Base-by-base conservation (phyloP, 2,888 invertebrate genomes). In the Acanthosoma haemorrhoidale region DNA sequence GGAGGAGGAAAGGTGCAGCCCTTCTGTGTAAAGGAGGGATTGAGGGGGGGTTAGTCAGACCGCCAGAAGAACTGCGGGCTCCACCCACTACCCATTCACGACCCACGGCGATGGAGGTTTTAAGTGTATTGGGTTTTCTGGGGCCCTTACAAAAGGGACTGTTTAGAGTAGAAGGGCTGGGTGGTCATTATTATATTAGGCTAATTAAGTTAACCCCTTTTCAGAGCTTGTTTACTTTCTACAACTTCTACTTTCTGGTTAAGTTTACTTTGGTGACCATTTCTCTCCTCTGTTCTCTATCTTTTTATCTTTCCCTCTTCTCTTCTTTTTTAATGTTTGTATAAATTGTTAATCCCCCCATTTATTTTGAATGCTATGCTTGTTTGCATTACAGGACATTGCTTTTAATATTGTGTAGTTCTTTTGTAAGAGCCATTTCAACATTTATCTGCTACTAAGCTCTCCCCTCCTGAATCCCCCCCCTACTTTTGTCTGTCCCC, bases 141-240 rank as follows among this genome's bases (percentile, higher is more conserved):
- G 38, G 38, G 38, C 38, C 59, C 59, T 9, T 31, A 59, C 31
- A 59, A 34, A 31, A 31, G 34, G 38, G 21, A 43, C 43, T 43
- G 43, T 43, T 43, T 43, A 43, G 9, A 11, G 11, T 36, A 36
- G 9, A 36, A 36, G 11, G 43, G 43, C 59, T 6, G 15, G 59
- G 60, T n/a, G 8, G 5, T 39, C 29, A 18, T 64, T 64, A 64
- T 64, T 64, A 64, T 64, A 64, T 64, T 39, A 64, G 21, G 5
- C 64, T 64, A 64, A 64, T 64, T 64, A 64, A 39, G 64, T 61
- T 61, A 61, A 61, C 15, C n/a, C 64, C 31, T 39, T 41, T 38
- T 64, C 64, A 39, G 64, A 9, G 29, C 38, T 41, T 41, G 39
- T 39, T 63, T 63, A 39, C 38, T 64, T 64, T 64, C 21, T 60